These are phyloP conservation scores for Mus spretus DNA, from an alignment of 2,797 vertebrate genomes.

Conservation along the genomic window DNA sequence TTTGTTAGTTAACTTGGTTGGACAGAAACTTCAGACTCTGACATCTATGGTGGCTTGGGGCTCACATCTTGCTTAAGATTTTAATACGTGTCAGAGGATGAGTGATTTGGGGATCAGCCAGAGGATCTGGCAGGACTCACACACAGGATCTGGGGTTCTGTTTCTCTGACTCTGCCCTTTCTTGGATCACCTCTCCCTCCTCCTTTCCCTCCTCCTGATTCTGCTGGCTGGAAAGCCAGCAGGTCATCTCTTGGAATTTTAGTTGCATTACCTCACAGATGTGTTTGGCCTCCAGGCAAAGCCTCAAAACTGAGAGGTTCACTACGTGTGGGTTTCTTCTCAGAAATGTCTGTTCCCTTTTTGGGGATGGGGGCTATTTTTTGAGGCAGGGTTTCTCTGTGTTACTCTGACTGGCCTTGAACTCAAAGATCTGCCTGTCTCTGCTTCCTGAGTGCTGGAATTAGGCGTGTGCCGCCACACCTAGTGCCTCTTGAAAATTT, in stretches of 20 bases:
- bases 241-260: not conserved
- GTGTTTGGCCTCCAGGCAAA: not conserved
- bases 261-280: accelerated
- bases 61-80: not conserved
- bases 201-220: not conserved
- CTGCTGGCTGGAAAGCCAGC: not conserved
- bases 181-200: not conserved
- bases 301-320: not conserved
- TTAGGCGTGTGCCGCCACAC: not conserved
- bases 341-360: not conserved
- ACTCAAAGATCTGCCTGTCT: not conserved
- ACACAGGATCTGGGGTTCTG: not conserved
- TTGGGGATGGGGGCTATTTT: not conserved
- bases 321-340: accelerated
- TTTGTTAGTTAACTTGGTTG: not conserved
- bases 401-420: not conserved
- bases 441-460: not conserved
- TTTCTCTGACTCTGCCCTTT: not conserved
- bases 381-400: not conserved
- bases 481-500: not conserved
- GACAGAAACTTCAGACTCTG: not conserved
- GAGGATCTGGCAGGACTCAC: not conserved
- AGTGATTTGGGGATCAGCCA: not conserved
- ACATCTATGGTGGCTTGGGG: accelerated
- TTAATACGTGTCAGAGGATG: not conserved